Conservation (phyloP, 2,888 invertebrate species). For the Gisinianus flammeolus region DNA sequence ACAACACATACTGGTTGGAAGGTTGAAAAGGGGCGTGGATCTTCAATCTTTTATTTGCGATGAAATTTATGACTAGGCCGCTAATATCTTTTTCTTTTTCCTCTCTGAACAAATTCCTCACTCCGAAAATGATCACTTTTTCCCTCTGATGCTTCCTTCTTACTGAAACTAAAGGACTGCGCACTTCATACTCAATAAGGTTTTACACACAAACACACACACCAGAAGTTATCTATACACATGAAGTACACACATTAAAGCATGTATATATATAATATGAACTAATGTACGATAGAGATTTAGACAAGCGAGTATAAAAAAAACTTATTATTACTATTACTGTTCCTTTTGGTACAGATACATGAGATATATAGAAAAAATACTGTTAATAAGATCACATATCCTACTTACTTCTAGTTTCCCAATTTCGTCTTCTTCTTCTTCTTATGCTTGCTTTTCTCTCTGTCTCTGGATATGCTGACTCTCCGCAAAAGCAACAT, state of each 20-base stretch:
- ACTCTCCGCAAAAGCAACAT: not conserved
- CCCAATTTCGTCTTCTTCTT: not conserved
- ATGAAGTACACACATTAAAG: not conserved
- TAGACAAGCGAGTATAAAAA: not conserved
- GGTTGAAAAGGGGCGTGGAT: slow-evolving; percentile 57
- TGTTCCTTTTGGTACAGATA: not conserved
- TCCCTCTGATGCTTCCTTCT: not conserved
- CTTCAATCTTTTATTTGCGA: slow-evolving; percentile 59
- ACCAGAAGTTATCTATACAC: not conserved
- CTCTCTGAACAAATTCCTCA: slow-evolving; percentile 45
- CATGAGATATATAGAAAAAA: not conserved
- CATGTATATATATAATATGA: not conserved
- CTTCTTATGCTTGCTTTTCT: not conserved
- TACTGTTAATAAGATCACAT: slow-evolving; percentile 11
- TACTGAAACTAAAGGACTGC: not conserved
- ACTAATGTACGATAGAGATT: not conserved
- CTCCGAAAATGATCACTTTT: slow-evolving; percentile 33
- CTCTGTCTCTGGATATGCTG: not conserved
- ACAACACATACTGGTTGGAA: not conserved
- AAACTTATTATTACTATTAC: not conserved
- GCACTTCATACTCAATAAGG: not conserved
- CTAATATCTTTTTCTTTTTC: slow-evolving; percentile 57
- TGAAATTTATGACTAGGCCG: slow-evolving; percentile 57
- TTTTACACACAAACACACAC: not conserved
- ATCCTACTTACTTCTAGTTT: not conserved